Percentiles rank a stretch among this genome's conserved stretches.
phyloP scores from a whole-genome alignment of 2,888 invertebrate species.

The Odontothrips loti region DNA sequence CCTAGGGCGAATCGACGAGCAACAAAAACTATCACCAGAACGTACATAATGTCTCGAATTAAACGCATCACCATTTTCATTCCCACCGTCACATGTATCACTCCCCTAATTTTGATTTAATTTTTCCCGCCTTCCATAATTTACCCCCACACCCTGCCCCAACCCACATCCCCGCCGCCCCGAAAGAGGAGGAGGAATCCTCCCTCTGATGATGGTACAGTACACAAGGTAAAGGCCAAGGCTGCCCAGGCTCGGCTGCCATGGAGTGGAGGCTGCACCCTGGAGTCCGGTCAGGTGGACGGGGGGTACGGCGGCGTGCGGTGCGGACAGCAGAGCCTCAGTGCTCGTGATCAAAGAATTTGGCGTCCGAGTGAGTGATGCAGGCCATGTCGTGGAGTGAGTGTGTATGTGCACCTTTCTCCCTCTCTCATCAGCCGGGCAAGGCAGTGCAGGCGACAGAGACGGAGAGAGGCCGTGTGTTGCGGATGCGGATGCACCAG shows the following conservation, averaged over 20 bases:
- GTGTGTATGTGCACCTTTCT: neutral
- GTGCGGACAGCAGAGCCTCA: neutral
- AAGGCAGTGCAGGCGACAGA: too few species aligned
- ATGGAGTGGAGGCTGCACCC: too few species aligned
- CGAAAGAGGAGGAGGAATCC: neutral
- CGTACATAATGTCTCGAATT: constrained; percentile 1
- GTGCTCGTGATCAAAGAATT: constrained; percentile 23
- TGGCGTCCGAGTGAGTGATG: constrained; percentile 21
- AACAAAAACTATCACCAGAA: neutral
- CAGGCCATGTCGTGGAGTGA: neutral
- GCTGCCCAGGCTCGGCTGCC: too few species aligned
- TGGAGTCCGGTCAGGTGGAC: too few species aligned
- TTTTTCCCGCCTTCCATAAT: constrained; percentile 26
- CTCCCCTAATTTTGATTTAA: constrained; percentile 26
- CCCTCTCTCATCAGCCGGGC: too few species aligned
- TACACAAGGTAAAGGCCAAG: neutral
- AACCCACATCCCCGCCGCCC: neutral
- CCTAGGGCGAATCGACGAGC: too few species aligned
- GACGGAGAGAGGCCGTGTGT: too few species aligned
- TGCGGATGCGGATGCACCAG: too few species aligned
- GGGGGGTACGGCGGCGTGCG: neutral
- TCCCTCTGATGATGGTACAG: constrained; percentile 6
- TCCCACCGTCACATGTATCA: constrained; percentile 24
- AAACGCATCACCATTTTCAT: constrained; percentile 23
- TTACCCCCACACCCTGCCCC: neutral